Percentiles rank a stretch among this genome's conserved stretches.
These are phyloP conservation scores for Sycophaga agraensis DNA, from an alignment of 1,140 invertebrate genomes.

Conservation along the genomic window DNA sequence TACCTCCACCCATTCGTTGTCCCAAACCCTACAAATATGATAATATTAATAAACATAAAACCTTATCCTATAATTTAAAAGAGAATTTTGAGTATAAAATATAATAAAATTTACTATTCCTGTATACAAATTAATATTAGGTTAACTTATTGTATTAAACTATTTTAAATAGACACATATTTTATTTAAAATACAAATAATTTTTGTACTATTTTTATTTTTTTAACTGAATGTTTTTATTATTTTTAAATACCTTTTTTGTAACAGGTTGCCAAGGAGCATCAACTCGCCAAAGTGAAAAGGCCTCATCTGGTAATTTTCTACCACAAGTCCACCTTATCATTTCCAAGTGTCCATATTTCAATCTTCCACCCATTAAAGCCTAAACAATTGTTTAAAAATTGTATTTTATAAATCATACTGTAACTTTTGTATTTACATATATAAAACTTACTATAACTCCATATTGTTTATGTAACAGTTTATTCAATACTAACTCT, in stretches of 20 bases:
- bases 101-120: no score
- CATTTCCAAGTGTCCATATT: conserved; percentile 84
- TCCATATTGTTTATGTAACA: conserved; percentile 89
- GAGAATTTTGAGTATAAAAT: not conserved
- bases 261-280: conserved; percentile 93
- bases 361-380: conserved; percentile 78
- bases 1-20: conserved; percentile 92
- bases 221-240: not conserved
- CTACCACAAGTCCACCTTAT: conserved; percentile 74
- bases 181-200: no score
- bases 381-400: conserved; percentile 62
- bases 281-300: conserved; percentile 94
- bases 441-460: conserved; percentile 70
- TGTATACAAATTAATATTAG: no score
- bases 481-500: conserved; percentile 78
- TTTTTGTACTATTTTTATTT: no score
- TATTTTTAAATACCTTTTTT: conserved; percentile 66
- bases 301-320: conserved; percentile 80
- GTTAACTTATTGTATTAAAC: no score
- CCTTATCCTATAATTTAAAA: no score
- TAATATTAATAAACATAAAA: no score
- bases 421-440: no score
- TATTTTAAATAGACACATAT: no score
- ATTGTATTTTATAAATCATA: not conserved
- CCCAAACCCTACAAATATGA: conserved; percentile 68